These are phyloP conservation scores for Harlomillsia oculata DNA, from an alignment of 1,140 invertebrate species.

Conservation along the genomic window DNA sequence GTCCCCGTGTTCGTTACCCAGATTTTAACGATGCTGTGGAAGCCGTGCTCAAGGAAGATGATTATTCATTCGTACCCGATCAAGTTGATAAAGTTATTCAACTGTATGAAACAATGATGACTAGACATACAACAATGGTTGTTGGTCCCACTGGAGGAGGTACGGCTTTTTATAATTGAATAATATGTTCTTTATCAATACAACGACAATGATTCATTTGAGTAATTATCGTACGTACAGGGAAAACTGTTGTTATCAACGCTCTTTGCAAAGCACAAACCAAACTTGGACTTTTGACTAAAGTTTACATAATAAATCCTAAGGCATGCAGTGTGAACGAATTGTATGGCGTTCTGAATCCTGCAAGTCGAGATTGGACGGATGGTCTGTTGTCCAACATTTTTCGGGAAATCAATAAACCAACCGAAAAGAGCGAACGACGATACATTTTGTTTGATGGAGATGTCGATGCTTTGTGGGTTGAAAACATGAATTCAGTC, in stretches of 20 bases:
- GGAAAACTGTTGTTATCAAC: slow-evolving; percentile 76
- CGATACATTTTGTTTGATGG: slow-evolving; percentile 84
- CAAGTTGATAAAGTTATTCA: slow-evolving; percentile 85
- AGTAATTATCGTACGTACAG: too few species aligned
- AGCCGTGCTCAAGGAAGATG: slow-evolving; percentile 51
- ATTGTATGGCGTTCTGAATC: slow-evolving; percentile 78
- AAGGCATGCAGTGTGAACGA: slow-evolving; percentile 81
- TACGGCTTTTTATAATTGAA: too few species aligned
- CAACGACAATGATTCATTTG: slow-evolving; percentile 50
- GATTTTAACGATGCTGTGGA: slow-evolving; percentile 71
- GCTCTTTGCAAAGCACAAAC: slow-evolving; percentile 69
- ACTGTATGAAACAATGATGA: slow-evolving; percentile 88
- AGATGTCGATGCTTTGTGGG: slow-evolving; percentile 82
- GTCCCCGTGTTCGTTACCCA: slow-evolving; percentile 69
- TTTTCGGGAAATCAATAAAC: slow-evolving; percentile 79
- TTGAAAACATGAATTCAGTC: slow-evolving; percentile 92
- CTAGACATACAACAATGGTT: slow-evolving; percentile 78
- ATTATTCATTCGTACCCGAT: slow-evolving; percentile 61
- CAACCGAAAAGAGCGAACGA: slow-evolving; percentile 56
- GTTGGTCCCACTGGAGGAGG: slow-evolving; percentile 47
- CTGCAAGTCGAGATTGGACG: slow-evolving; percentile 77
- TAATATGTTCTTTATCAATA: too few species aligned
- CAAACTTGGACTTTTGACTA: slow-evolving; percentile 61
- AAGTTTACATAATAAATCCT: slow-evolving; percentile 66
- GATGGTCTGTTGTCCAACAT: slow-evolving; percentile 82